phyloP scores from a whole-genome alignment of 2,888 invertebrate species.

The Drosophila trichaetosa region DNA sequence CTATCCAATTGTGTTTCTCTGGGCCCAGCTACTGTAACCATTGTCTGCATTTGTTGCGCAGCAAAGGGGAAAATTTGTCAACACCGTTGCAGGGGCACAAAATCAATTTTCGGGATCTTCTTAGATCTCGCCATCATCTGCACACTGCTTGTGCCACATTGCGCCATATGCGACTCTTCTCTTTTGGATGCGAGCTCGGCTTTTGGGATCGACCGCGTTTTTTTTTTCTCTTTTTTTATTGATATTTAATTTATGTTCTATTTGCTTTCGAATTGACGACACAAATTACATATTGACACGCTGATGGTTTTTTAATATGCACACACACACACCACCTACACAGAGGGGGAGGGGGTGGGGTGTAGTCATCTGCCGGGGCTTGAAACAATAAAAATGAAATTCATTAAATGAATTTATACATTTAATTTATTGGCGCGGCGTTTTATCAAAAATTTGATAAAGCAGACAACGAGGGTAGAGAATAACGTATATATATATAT shows the following conservation, averaged over 20 bases:
- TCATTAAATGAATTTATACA: slow-evolving; percentile 81
- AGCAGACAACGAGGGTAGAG: slow-evolving; percentile 40
- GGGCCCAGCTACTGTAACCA: slow-evolving; percentile 54
- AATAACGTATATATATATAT: slow-evolving; percentile 11
- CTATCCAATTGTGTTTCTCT: slow-evolving; percentile 57
- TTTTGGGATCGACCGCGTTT: slow-evolving; percentile 43
- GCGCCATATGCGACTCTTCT: slow-evolving; percentile 38
- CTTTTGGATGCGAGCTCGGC: slow-evolving; percentile 1
- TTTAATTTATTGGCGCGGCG: slow-evolving; percentile 78
- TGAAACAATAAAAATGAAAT: slow-evolving; percentile 76
- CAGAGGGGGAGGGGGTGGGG: slow-evolving; percentile 14
- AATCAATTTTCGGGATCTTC: slow-evolving; percentile 65
- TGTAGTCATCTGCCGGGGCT: slow-evolving; percentile 56
- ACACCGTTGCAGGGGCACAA: slow-evolving; percentile 42
- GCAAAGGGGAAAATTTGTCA: slow-evolving; percentile 68
- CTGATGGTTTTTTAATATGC: slow-evolving; percentile 83
- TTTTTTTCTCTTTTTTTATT: slow-evolving; percentile 37
- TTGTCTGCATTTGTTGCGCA: slow-evolving; percentile 33
- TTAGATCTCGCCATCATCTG: slow-evolving; percentile 50
- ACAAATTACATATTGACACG: slow-evolving; percentile 82
- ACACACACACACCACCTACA: slow-evolving; percentile 45
- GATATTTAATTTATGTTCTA: slow-evolving; percentile 81
- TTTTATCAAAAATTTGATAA: slow-evolving; percentile 82
- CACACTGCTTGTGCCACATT: slow-evolving; percentile 12
- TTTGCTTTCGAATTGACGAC: slow-evolving; percentile 66